Percentiles rank a stretch among this genome's conserved stretches.
phyloP scores from a whole-genome alignment of 2,113 vertebrate species.

The Dolichotis patagonum region DNA sequence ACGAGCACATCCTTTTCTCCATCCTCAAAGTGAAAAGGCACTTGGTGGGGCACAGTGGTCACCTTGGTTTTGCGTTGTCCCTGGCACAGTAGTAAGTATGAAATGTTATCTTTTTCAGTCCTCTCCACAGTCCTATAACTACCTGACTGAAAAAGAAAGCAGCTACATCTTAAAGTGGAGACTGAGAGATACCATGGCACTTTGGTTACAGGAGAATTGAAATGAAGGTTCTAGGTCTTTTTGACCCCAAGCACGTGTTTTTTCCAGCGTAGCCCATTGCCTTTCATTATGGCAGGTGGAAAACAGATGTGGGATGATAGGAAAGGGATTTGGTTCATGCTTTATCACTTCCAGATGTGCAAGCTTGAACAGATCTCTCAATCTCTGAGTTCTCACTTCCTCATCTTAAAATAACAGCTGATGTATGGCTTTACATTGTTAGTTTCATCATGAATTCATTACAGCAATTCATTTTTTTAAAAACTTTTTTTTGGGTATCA shows the following conservation, averaged over 20 bases:
- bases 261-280: not conserved
- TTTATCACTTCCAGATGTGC: not conserved
- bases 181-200: not conserved
- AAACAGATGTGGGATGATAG: not conserved
- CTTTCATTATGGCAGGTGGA: not conserved
- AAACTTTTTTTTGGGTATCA: not conserved
- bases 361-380: not conserved
- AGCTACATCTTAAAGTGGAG: not conserved
- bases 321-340: not conserved
- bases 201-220: not conserved
- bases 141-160: not conserved
- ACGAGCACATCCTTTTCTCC: not conserved
- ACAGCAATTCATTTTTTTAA: not conserved
- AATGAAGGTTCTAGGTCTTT: not conserved
- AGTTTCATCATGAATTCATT: conserved; percentile 20
- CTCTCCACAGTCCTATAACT: not conserved
- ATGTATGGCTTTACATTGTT: not conserved
- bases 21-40: not conserved
- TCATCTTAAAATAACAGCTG: conserved; percentile 1
- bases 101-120: not conserved
- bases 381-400: not conserved
- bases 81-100: not conserved
- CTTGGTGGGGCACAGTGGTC: not conserved
- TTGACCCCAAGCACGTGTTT: not conserved
- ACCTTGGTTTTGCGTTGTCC: not conserved